phyloP scores from a whole-genome alignment of 1,140 invertebrate species.

The Ceratosolen solmsi region DNA sequence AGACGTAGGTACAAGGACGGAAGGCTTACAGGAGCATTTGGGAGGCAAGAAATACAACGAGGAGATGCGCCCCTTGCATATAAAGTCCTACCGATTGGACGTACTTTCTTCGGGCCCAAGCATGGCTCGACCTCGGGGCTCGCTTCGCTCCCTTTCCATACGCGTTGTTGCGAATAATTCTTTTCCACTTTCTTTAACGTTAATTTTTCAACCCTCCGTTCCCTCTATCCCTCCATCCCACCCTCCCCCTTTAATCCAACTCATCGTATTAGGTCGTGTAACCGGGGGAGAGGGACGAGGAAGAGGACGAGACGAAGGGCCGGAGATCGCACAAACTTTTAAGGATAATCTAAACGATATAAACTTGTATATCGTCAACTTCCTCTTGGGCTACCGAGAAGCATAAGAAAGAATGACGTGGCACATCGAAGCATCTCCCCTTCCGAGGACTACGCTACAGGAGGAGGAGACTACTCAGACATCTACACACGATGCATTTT shows the following conservation, averaged over 20 bases:
- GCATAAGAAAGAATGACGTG: neutral
- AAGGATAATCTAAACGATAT: neutral
- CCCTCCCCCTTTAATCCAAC: neutral
- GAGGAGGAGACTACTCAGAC: neutral
- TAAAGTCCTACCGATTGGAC: neutral
- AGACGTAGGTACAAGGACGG: too few species aligned
- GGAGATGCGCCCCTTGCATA: too few species aligned
- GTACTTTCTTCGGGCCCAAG: neutral
- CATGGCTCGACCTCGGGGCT: neutral
- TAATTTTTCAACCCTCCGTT: too few species aligned
- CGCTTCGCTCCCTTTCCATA: neutral
- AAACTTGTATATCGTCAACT: neutral
- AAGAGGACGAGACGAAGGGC: neutral
- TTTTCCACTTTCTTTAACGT: neutral
- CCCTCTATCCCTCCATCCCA: too few species aligned
- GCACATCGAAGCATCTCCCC: constrained; percentile 5
- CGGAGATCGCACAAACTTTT: neutral
- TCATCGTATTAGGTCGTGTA: too few species aligned
- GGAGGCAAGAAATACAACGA: too few species aligned
- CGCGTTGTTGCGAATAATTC: neutral
- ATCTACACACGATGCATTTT: neutral
- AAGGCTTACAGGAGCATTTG: too few species aligned
- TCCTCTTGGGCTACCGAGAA: neutral
- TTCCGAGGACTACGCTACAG: neutral
- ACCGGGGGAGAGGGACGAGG: neutral